Evolutionary conservation across 2,113 vertebrate genomes (phyloP), one percentile per base, ranked within the genome.

Genomic region (Etheostoma spectabile): DNA sequence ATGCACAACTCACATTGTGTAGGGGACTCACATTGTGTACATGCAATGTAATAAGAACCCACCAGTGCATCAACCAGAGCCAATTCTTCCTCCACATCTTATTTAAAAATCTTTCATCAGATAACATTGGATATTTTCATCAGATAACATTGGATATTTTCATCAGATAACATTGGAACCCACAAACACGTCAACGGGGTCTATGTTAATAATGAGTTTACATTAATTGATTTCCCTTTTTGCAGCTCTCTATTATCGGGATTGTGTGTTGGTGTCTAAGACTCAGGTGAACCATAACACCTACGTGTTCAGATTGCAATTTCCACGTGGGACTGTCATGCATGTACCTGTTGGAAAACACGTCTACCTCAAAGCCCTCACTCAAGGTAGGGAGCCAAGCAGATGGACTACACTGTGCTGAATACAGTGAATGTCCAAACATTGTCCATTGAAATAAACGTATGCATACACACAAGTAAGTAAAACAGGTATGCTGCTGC

Each of bases 211-310:
- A 38, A 55, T 0, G 3, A 61, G 11, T 42, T 15, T 8, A 0
- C 7, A 2, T 56, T 10, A 65, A 14, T 11, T 48, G 0, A 24
- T 77, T 4, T 83, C 27, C 45, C 49, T 46, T 5, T 42, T 76
- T 68, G 5, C 87, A 99, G 98, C 88, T 57, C 65, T 95, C n/a
- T 95, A 92, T 89, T 98, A 96, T 84, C 95, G 97, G 83, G 95
- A 95, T 35, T 99, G 98, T 92, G 93, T 90, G 83, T 68, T 99
- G 88, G 83, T 96, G 86, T 97, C 96, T 3, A 98, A 96, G 92
- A 93, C 91, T 14, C 92, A 96, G 18, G 94, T 99, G 70, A 98
- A 96, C 74, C 95, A 98, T 0, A 95, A 98, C 90, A 99, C 96
- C 0, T 94, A 91, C 51, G 85, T 98, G 30, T 96, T 97, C 88